Conservation (phyloP, 2,113 vertebrate genomes). For the Myxocyprinus asiaticus region DNA sequence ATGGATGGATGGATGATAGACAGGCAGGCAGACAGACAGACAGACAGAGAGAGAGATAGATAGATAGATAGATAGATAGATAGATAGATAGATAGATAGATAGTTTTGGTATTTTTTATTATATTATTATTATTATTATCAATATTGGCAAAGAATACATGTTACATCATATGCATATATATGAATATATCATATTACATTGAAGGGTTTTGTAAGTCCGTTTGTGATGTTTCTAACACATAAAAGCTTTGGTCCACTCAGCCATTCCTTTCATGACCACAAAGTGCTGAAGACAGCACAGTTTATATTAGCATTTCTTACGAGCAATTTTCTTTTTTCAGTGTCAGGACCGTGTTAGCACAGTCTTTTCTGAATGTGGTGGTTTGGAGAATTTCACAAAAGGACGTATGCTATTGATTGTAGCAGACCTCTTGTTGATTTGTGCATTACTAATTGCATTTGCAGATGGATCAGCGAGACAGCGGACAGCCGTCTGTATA, state of each 20-base stretch:
- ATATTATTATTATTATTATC: too few species aligned
- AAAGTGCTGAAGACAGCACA: slow-evolving; percentile 26
- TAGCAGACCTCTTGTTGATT: slow-evolving; percentile 37
- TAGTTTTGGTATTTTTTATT: too few species aligned
- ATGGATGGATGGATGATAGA: too few species aligned
- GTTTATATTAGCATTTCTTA: slow-evolving; percentile 4
- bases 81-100: too few species aligned
- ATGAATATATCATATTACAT: background rate
- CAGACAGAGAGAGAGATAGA: too few species aligned
- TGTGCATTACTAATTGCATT: slow-evolving; percentile 34
- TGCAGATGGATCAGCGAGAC: slow-evolving; percentile 41
- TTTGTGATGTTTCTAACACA: slow-evolving; percentile 38
- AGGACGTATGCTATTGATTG: slow-evolving; percentile 38
- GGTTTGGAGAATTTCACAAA: slow-evolving; percentile 14
- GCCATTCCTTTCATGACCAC: slow-evolving; percentile 34
- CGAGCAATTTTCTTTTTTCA: slow-evolving; percentile 25
- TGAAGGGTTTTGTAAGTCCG: slow-evolving; percentile 29
- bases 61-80: too few species aligned
- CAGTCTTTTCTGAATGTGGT: slow-evolving; percentile 5
- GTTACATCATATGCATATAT: slow-evolving; percentile 26
- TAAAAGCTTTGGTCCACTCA: slow-evolving; percentile 11
- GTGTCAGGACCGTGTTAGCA: background rate
- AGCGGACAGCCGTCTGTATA: slow-evolving; percentile 33
- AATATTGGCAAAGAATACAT: background rate
- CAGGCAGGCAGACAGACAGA: too few species aligned